Evolutionary conservation across 2,888 invertebrate genomes (phyloP), one percentile per base, ranked within the genome.

Genomic region (Dryocosmus kuriphilus): DNA sequence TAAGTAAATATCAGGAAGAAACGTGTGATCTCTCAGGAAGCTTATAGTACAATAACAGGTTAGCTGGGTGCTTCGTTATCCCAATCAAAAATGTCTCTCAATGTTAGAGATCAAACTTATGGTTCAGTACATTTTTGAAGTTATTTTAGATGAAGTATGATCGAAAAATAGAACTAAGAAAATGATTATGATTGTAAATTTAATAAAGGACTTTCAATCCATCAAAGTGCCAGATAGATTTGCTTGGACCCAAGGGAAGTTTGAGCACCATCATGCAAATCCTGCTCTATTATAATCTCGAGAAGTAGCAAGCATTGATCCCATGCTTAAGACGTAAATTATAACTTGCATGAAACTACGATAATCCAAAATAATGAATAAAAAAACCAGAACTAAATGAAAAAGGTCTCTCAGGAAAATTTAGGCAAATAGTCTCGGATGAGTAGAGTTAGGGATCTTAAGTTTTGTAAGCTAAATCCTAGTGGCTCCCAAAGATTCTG

Each of bases 191-290:
- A 51, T n/a, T n/a, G 8, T 7, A 51, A 7, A n/a, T 7, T n/a
- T 41, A 41, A 67, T 24, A 24, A 67, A 67, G 11, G 16, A 67
- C 7, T n/a, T 24, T 19, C 24, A 41, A 27, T 67, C 22, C 24
- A 67, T 67, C 65, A 67, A 24, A 46, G 24, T 19, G 24, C 19
- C 24, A 67, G 24, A 67, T 46, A 67, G 24, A 67, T 67, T 67
- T 67, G 16, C 65, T 67, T 67, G 27, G 27, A 46, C 65, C 41
- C 65, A 41, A 67, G 46, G 41, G 24, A 65, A 65, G 65, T 65
- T 65, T 24, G 16, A 41, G 65, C 65, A 67, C 65, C 65, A 67
- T 67, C 65, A 67, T 67, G 65, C 65, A 67, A 67, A 67, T 67
- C 65, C 27, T 67, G 65, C 46, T 67, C 65, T 67, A 67, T 67